These are phyloP conservation scores for Oncorhynchus gorbuscha DNA, from an alignment of 2,113 vertebrate species.

Conservation along the genomic window DNA sequence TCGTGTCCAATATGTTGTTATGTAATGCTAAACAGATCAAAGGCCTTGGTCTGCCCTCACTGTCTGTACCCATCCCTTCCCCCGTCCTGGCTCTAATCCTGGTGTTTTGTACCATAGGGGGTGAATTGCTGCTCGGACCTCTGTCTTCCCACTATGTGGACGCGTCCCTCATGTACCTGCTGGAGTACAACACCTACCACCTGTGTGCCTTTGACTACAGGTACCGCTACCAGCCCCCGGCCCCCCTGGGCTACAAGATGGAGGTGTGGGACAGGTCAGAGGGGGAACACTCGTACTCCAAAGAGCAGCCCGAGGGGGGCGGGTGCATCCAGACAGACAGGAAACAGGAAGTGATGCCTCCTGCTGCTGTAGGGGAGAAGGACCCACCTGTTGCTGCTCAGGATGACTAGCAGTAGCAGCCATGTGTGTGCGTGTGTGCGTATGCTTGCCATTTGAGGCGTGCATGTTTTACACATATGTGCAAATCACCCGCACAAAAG, in stretches of 20 bases:
- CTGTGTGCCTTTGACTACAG: constrained; percentile 74
- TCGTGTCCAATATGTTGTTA: too few relatives aligned
- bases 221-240: constrained; percentile 69
- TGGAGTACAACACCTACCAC: constrained; percentile 77
- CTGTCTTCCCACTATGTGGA: constrained; percentile 77
- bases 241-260: constrained; percentile 23
- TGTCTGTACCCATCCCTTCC: too few relatives aligned
- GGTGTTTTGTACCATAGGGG: constrained; percentile 45
- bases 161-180: constrained; percentile 60
- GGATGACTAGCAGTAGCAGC: constrained; percentile 1
- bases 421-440: too few relatives aligned
- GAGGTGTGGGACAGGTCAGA: not conserved
- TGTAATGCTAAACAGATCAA: too few relatives aligned
- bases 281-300: not conserved
- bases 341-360: constrained; percentile 12
- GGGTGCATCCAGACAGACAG: constrained; percentile 8
- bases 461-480: not conserved
- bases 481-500: not conserved
- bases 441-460: not conserved
- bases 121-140: constrained; percentile 76
- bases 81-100: not conserved
- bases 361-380: constrained; percentile 5
- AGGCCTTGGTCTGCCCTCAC: too few relatives aligned
- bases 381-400: constrained; percentile 20
- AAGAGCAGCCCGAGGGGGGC: constrained; percentile 12